Base-by-base conservation (phyloP, 2,888 invertebrate genomes). In the Beris chalybata region DNA sequence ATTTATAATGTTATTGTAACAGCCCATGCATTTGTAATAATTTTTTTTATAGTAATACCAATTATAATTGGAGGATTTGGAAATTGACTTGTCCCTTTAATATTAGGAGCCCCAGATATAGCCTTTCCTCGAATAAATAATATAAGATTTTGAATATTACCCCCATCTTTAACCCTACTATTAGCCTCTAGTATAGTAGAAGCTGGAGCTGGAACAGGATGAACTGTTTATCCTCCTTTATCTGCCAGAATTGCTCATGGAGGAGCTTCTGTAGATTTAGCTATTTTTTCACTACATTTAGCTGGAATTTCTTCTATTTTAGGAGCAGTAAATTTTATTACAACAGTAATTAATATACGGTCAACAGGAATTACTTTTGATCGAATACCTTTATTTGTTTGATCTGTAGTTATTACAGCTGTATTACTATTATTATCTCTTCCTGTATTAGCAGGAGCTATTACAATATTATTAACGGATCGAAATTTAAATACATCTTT, bases 101-200 rank as follows among this genome's bases (percentile, higher is more conserved):
- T 92, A 83, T 73, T 92, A 75, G 89, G 88, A 70, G 87, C 88
- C 0, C 89, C 90, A 4, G 92, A 93, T 85, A 91, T 92, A 83
- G 88, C 89, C 9, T 92, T 91, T 63, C 91, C 91, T 0, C 90
- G 90, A 76, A 84, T 92, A 84, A 92, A 92, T 85, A 91, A 91
- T 83, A 87, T 91, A 85, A 91, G 90, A 78, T 92, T 91, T 83
- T 92, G 91, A 84, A 71, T 92, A 65, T 71, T 92, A 12, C 88
- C 88, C 0, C 88, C 89, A 0, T 87, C 89, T 9, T 73, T 92
- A 73, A 82, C 83, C 12, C 72, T 92, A 54, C 74, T 91, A 77
- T 77, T 89, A 74, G 80, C 83, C 64, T 87, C 89, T 73, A 84
- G 84, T 74, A 80, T 88, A 74, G 85, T 87, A 69, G 88, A 89